phyloP scores from a whole-genome alignment of 2,797 vertebrate species.

The Lutra lutra region DNA sequence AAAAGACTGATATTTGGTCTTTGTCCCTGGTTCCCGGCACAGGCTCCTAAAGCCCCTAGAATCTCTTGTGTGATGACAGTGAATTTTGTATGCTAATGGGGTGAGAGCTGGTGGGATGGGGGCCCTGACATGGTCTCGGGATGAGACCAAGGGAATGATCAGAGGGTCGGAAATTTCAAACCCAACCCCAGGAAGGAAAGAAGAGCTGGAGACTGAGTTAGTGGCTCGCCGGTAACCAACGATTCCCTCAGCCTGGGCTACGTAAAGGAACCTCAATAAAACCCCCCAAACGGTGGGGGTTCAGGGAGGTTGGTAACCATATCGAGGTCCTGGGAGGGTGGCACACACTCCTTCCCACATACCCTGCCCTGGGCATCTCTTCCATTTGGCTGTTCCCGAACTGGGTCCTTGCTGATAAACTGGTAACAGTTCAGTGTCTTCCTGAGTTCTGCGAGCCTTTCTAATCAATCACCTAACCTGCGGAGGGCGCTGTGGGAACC shows the following conservation, averaged over 20 bases:
- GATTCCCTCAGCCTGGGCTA: background rate
- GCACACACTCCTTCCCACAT: background rate
- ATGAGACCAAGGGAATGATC: background rate
- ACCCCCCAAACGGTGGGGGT: accelerated
- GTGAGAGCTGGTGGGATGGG: background rate
- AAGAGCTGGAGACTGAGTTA: background rate
- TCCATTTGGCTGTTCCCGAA: background rate
- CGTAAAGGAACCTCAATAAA: background rate
- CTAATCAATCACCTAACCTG: background rate
- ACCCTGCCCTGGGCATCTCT: background rate
- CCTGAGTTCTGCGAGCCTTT: background rate
- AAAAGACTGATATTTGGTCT: background rate
- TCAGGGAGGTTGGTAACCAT: background rate
- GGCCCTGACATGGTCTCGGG: background rate
- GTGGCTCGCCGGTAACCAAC: background rate
- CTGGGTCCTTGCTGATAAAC: background rate
- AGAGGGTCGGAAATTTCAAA: background rate
- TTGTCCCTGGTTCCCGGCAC: background rate
- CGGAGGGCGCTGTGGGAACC: background rate
- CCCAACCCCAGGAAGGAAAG: background rate
- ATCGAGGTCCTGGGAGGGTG: accelerated
- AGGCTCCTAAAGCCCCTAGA: background rate
- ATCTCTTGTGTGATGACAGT: background rate
- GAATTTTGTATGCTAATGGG: background rate
- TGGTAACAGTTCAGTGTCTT: background rate